Percentiles rank a stretch among this genome's conserved stretches.
phyloP scores from a whole-genome alignment of 2,113 vertebrate genomes.

The Eleginops maclovinus region DNA sequence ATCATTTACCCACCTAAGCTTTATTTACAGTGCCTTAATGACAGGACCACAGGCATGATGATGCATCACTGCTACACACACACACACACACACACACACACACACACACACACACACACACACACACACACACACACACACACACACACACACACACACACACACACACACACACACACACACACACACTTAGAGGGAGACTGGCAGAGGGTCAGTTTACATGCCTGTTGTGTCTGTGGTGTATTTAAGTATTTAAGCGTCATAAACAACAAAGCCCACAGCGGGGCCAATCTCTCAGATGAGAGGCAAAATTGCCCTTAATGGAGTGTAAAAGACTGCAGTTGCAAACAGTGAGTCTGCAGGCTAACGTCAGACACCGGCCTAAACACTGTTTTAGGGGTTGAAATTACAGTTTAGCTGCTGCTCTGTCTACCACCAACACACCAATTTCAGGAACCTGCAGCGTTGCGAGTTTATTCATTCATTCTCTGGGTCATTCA shows the following conservation, averaged over 20 bases:
- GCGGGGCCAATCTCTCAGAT: conserved; percentile 52
- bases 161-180: conserved; percentile 26
- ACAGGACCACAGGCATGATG: conserved; percentile 69
- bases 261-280: conserved; percentile 68
- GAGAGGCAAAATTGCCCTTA: conserved; percentile 63
- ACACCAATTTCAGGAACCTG: conserved; percentile 64
- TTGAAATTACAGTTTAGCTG: conserved; percentile 77
- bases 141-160: conserved; percentile 21
- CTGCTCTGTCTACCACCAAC: conserved; percentile 64
- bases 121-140: background rate
- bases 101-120: conserved; percentile 25
- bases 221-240: conserved; percentile 49
- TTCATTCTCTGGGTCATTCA: conserved; percentile 53
- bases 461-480: conserved; percentile 38
- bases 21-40: conserved; percentile 64
- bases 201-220: conserved; percentile 61
- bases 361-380: conserved; percentile 67
- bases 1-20: conserved; percentile 50
- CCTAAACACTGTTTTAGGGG: conserved; percentile 77
- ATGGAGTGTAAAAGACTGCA: conserved; percentile 71
- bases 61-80: conserved; percentile 50
- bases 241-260: conserved; percentile 61
- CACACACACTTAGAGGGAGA: conserved; percentile 16
- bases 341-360: conserved; percentile 68
- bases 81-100: conserved; percentile 16